Base-by-base conservation (phyloP, 1,140 invertebrate genomes). In the Teleopsis dalmanni region DNA sequence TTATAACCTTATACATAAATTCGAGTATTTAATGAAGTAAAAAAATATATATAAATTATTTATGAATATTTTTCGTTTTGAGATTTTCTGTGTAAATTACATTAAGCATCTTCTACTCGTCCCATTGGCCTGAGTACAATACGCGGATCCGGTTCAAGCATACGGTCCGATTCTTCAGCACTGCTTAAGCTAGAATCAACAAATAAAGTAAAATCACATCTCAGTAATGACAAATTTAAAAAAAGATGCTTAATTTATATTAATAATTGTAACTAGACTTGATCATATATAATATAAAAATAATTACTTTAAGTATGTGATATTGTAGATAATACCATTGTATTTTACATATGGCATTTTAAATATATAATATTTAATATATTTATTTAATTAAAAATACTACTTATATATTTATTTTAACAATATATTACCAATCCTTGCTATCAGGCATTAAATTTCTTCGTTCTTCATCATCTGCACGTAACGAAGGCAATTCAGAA, bases 381-480 rank as follows among this genome's bases (percentile, higher is more conserved):
- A 13, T 29, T 8, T 29, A 29, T 29, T 29, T 29, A 29, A 29
- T 9, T n/a, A 31, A n/a, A 9, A 9, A n/a, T 36, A 7, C 22
- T 9, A 40, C 22, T 40, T n/a, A 33, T 16, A 35, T 46, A 14
- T 46, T 36, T 11, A 19, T 6, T n/a, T n/a, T 26, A 35, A 40
- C 22, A 42, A 19, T 25, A n/a, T 21, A 37, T 72, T 58, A 80
- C 78, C 77, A 77, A 48, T 83, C 81, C 63, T 82, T 82, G 58
- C 79, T 79, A 54, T 82, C 80, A 2, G 72, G 65, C 82, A 84
- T 84, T 52, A 84, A 72, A 59, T 81, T 82, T 53, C 80, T 76
- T 56, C 79, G 78, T 62, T 83, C 81, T 52, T 75, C 73, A 46
- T 81, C 80, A 50, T 81, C 78, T 13, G 68, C 71, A 3, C 76